Base-by-base conservation (phyloP, 2,113 vertebrate genomes). In the Carassius gibelio region DNA sequence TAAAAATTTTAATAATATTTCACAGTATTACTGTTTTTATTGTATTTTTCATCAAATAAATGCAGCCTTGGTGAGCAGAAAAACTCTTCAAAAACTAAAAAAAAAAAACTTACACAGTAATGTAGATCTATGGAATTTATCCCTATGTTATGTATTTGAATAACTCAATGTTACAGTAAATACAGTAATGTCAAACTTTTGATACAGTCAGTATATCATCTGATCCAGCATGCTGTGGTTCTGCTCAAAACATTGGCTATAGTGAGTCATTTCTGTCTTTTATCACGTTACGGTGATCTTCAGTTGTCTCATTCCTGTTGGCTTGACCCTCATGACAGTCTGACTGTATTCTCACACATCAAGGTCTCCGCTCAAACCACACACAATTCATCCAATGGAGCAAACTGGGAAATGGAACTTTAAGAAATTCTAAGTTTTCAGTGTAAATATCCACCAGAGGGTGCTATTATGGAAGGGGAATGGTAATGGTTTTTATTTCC, bases 381-480 rank as follows among this genome's bases (percentile, higher is more conserved):
- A 72, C 69, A 38, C 4, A 42, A 1, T 10, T n/a, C 69, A 42
- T 42, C 9, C 1, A 19, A n/a, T 72, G 19, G 4, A 42, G 68
- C 36, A 5, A 21, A 72, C 0, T n/a, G 14, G 30, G 64, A 42
- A 72, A n/a, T 11, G 68, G 36, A 42, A 42, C 4, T 71, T 48
- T 45, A 45, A 9, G 9, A 48, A 48, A 11, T 48, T 2, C 26
- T 9, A 45, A 45, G 42, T 45, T 8, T 17, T 8, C 21, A 3
- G 30, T 26, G 21, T 36, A 81, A 45, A 81, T n/a, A 9, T 23
- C 88, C 88, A 89, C 81, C 76, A 89, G 88, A 84, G 81, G 88
- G 86, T 72, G 83, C 2, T 10, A 21, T 8, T n/a, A 59, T 48
- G n/a, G 11, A 68, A 38, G 64, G 1, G 15, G 17, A 69, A 68